phyloP scores from a whole-genome alignment of 2,888 invertebrate species.

The Chloroclysta siterata region DNA sequence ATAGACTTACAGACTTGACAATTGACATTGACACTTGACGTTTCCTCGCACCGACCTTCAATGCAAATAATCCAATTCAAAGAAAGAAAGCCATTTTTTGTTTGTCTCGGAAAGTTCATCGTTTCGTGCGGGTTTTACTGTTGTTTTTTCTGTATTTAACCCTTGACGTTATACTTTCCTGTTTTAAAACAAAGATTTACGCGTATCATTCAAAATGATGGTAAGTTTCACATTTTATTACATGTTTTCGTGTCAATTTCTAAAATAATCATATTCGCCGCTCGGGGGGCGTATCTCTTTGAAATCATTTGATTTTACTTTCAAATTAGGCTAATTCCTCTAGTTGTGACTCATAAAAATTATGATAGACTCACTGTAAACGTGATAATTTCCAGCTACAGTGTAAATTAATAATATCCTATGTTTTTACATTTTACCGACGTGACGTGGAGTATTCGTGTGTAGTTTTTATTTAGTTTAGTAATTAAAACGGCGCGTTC shows the following conservation, averaged over 20 bases:
- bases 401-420: not conserved
- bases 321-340: conserved; percentile 12
- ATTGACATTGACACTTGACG: too few relatives aligned
- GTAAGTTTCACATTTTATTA: conserved; percentile 49
- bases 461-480: not conserved
- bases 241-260: not conserved
- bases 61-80: too few relatives aligned
- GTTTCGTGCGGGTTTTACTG: conserved; percentile 9
- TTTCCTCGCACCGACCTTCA: too few relatives aligned
- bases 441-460: conserved; percentile 23
- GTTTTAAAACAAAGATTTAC: not conserved
- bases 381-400: conserved; percentile 3
- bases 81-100: conserved; percentile 13
- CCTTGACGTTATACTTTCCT: conserved; percentile 4
- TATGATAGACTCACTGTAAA: conserved; percentile 5
- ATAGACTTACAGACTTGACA: too few relatives aligned
- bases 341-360: conserved; percentile 10
- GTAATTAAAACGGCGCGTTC: not conserved
- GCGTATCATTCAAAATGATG: conserved; percentile 59
- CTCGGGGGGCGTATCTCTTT: conserved; percentile 33
- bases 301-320: conserved; percentile 4
- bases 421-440: conserved; percentile 8
- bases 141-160: conserved; percentile 16
- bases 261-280: not conserved
- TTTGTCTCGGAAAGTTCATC: conserved; percentile 7